These are phyloP conservation scores for Drosophila ananassae DNA, from an alignment of 1,140 invertebrate genomes.

Conservation along the genomic window DNA sequence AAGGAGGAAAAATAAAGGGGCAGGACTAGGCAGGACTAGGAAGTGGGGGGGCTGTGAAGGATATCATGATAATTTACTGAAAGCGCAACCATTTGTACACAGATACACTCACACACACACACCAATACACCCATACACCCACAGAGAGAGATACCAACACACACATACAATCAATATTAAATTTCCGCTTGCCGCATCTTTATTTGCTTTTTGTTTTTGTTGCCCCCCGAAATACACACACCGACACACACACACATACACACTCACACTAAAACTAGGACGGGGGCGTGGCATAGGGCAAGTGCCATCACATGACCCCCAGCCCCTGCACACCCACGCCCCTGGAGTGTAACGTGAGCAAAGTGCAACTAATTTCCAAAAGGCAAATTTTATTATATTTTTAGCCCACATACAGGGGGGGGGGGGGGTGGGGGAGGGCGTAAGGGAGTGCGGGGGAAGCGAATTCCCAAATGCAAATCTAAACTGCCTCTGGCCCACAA, in stretches of 20 bases:
- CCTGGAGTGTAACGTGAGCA: conserved; percentile 60
- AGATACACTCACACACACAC: conserved; percentile 32
- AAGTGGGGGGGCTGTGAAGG: not conserved
- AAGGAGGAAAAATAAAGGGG: not conserved
- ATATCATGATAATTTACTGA: conserved; percentile 79
- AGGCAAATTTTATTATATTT: conserved; percentile 76
- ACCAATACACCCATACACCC: conserved; percentile 6
- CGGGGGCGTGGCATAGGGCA: conserved; percentile 21
- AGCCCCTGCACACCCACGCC: not conserved
- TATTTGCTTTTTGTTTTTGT: conserved; percentile 54
- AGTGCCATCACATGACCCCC: conserved; percentile 18
- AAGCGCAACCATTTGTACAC: conserved; percentile 73
- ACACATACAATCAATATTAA: conserved; percentile 75
- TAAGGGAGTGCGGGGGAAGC: conserved; percentile 23
- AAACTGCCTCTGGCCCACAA: conserved; percentile 63
- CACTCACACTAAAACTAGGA: no score
- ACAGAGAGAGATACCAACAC: conserved; percentile 7
- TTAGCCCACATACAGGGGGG: conserved; percentile 39
- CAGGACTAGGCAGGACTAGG: not conserved
- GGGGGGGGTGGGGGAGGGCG: conserved; percentile 10
- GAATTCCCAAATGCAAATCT: conserved; percentile 78
- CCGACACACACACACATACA: not conserved
- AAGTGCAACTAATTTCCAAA: conserved; percentile 78
- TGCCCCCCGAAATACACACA: conserved; percentile 21
- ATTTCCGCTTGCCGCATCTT: conserved; percentile 78